Base-by-base conservation (phyloP, 2,888 invertebrate species). In the Ochropleura leucogaster region DNA sequence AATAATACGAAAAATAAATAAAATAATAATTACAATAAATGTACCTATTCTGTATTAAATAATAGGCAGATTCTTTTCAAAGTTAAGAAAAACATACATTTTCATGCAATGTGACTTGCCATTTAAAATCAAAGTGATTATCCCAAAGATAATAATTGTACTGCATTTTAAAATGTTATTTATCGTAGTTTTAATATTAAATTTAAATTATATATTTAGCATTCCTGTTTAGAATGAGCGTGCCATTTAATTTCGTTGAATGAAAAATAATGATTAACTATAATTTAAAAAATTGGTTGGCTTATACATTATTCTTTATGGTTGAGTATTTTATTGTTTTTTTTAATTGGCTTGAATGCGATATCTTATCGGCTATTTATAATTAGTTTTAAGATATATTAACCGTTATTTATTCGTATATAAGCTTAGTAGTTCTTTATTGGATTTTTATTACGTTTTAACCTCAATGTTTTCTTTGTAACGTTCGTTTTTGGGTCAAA, bases 71-170 rank as follows among this genome's bases (percentile, higher is more conserved):
- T 73, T 75, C 68, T 53, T 70, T 70, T 70, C 66, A 47, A 47
- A 30, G 46, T 63, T 51, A 60, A 44, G 49, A 64, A 44, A 55
- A 72, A 53, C 42, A 67, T n/a, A 20, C 16, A 12, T 51, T 70
- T 53, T 68, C 57, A 75, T 77, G 59, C 69, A 63, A 79, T 74
- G 67, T 85, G 68, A 91, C 94, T 95, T 95, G 95, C 95, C 95
- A 94, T 94, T 80, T 84, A 44, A 62, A 90, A 87, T 90, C 83
- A 89, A 92, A 92, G 94, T 94, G 92, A 94, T 94, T 89, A 90
- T 88, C 90, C 95, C 95, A 94, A 95, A 95, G 95, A 92, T 90
- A 86, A 89, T 88, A 86, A 78, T 89, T 83, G 80, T 89, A 88
- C 86, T 92, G 90, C 90, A 91, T 93, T 92, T 92, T 90, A 82